A percentile compares a stretch with the other conserved stretches of the same genome.
These are phyloP conservation scores for Phymorhynchus buccinoides DNA, from an alignment of 1,140 invertebrate species.

Conservation along the genomic window DNA sequence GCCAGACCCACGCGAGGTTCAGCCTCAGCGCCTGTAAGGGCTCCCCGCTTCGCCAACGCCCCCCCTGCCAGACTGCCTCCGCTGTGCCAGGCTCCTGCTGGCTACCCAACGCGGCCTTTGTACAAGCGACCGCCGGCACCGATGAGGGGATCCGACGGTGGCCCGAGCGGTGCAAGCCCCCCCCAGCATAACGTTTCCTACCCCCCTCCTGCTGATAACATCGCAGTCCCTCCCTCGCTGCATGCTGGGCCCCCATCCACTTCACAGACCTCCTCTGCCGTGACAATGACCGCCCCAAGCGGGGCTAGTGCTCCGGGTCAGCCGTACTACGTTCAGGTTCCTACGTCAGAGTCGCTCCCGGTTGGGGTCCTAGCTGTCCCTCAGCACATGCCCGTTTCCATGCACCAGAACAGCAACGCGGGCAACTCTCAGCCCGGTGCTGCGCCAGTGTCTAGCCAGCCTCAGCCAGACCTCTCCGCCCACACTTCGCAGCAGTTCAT, in stretches of 20 bases:
- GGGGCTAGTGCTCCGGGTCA: not conserved
- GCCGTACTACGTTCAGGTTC: not conserved
- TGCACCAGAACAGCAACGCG: not conserved
- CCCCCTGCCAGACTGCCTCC: not conserved
- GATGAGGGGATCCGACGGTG: not conserved
- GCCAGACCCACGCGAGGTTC: not conserved
- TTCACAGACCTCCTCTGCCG: not conserved
- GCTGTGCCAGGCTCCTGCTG: not conserved
- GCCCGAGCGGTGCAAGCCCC: not conserved
- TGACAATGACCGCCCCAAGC: not conserved
- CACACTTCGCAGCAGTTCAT: not conserved
- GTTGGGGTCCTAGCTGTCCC: not conserved
- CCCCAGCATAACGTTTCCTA: not conserved
- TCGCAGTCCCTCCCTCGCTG: not conserved
- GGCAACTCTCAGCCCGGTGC: not conserved
- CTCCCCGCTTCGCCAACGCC: not conserved
- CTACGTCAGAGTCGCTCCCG: not conserved
- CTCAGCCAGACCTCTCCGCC: not conserved
- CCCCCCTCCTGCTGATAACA: not conserved
- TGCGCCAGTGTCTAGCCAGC: not conserved
- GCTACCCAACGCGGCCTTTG: not conserved
- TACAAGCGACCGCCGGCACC: not conserved
- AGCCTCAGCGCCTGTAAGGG: not conserved
- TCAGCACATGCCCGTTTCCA: not conserved
- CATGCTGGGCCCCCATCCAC: not conserved